A percentile compares a stretch with the other conserved stretches of the same genome.
Conservation (phyloP, 2,113 vertebrate genomes). For the Gymnobelideus leadbeateri region DNA sequence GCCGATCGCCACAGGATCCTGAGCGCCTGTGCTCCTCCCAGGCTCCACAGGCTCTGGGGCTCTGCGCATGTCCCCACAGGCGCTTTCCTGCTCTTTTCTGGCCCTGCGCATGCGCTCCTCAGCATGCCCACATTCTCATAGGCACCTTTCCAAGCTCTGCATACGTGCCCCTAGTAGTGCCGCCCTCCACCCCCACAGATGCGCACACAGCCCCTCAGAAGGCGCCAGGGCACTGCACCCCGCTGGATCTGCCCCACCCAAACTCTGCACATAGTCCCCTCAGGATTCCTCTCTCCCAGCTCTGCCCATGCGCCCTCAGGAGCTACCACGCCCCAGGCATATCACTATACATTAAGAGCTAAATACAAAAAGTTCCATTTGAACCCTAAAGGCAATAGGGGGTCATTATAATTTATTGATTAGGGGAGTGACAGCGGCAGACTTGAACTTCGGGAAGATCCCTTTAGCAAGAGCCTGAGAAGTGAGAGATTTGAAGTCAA, state of each 20-base stretch:
- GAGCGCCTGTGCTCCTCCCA: accelerated
- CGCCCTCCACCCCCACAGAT: too few relatives aligned
- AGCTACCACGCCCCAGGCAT: background rate
- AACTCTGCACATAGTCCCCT: background rate
- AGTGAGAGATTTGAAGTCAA: background rate
- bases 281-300: too few relatives aligned
- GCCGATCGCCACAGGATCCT: accelerated
- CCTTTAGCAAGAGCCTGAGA: background rate
- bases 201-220: background rate
- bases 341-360: background rate
- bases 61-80: background rate
- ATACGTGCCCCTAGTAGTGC: background rate
- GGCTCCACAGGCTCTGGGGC: background rate
- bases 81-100: background rate
- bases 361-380: background rate
- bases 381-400: background rate
- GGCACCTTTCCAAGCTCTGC: background rate
- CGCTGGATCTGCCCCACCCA: too few relatives aligned
- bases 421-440: background rate
- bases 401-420: background rate
- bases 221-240: too few relatives aligned
- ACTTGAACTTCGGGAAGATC: background rate
- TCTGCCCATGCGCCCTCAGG: background rate
- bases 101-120: background rate
- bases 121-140: background rate